phyloP scores from a whole-genome alignment of 2,113 vertebrate species.

The Engraulis encrasicolus region DNA sequence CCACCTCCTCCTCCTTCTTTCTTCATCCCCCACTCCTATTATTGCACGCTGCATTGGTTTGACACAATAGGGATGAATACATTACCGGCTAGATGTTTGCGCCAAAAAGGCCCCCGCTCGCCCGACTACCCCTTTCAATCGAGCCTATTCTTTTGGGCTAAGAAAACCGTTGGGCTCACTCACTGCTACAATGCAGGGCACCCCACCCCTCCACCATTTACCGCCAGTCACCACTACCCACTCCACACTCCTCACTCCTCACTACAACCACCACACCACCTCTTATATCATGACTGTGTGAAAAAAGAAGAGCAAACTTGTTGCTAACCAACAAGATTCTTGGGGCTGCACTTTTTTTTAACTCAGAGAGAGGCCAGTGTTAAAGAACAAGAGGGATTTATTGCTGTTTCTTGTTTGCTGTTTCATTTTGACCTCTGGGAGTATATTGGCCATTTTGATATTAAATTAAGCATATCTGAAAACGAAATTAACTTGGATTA shows the following conservation, averaged over 20 bases:
- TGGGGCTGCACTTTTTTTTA: constrained; percentile 43
- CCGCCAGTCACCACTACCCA: too few relatives aligned
- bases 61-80: constrained; percentile 76
- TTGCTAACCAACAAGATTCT: constrained; percentile 54
- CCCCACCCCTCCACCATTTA: too few relatives aligned
- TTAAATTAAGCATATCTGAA: too few relatives aligned
- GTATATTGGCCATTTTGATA: neutral
- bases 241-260: constrained; percentile 37
- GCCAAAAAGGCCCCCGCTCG: constrained; percentile 37
- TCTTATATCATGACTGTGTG: constrained; percentile 42
- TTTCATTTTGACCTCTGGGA: neutral
- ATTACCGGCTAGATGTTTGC: constrained; percentile 66
- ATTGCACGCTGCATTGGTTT: constrained; percentile 73
- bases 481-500: too few relatives aligned
- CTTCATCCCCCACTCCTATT: constrained; percentile 67
- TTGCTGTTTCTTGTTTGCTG: neutral
- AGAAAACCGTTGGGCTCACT: constrained; percentile 39
- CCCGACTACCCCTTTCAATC: constrained; percentile 58
- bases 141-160: constrained; percentile 53
- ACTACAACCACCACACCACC: constrained; percentile 20
- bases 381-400: constrained; percentile 8
- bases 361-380: constrained; percentile 19
- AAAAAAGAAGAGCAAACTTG: constrained; percentile 38
- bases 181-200: constrained; percentile 47
- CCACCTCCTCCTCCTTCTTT: constrained; percentile 43